These are phyloP conservation scores for Aptenodytes forsteri DNA, from an alignment of 2,113 vertebrate genomes.

Conservation along the genomic window DNA sequence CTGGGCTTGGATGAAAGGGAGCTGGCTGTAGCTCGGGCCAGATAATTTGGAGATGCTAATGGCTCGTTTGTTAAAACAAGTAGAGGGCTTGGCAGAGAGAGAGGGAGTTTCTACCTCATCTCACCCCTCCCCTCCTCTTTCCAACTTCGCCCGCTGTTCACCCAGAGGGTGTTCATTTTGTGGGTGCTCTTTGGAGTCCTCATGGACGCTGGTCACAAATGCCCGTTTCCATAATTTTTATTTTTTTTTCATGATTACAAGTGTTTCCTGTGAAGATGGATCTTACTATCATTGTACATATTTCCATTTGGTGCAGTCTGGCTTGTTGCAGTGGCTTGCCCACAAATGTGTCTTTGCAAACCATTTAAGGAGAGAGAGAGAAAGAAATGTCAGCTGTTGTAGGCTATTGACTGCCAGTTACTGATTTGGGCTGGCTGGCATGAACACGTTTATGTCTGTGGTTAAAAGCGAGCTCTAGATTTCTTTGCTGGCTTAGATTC, in stretches of 20 bases:
- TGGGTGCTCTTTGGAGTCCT: neutral
- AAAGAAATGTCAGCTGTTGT: constrained; percentile 9
- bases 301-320: neutral
- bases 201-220: neutral
- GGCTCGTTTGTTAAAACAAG: constrained; percentile 47
- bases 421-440: constrained; percentile 1
- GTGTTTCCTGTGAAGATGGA: neutral
- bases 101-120: neutral
- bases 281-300: rapidly evolving
- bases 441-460: neutral
- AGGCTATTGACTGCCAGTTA: neutral
- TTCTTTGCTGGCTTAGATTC: neutral
- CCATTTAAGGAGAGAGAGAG: neutral
- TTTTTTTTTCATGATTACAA: neutral
- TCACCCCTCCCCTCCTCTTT: neutral
- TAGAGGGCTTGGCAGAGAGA: constrained; percentile 21
- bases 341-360: neutral
- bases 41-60: constrained; percentile 59
- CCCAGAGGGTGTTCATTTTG: neutral
- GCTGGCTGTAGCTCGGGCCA: constrained; percentile 33
- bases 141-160: neutral
- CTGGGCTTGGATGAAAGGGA: constrained; percentile 30
- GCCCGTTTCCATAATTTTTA: neutral
- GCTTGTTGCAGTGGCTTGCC: neutral
- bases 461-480: neutral